These are phyloP conservation scores for Scatophagus argus DNA, from an alignment of 2,113 vertebrate species.

Conservation along the genomic window DNA sequence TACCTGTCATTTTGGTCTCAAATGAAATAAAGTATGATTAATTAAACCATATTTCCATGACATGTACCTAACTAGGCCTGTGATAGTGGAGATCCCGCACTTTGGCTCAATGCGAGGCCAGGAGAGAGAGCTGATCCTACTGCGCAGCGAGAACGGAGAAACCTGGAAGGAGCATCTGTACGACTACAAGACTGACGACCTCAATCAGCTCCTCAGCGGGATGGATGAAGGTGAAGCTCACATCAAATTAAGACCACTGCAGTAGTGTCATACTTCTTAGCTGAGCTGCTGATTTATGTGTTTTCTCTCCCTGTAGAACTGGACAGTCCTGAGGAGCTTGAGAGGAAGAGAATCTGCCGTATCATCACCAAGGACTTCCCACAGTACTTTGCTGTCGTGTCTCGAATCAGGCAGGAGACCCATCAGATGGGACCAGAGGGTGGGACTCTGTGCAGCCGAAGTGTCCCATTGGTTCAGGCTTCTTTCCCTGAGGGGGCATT, in stretches of 20 bases:
- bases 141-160: conserved; percentile 97
- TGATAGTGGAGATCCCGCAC: conserved; percentile 99
- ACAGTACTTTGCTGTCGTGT: conserved; percentile 98
- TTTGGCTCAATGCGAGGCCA: conserved; percentile 97
- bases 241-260: no score
- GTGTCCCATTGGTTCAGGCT: conserved; percentile 91
- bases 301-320: conserved; percentile 84
- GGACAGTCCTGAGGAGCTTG: conserved; percentile 91
- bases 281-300: neutral
- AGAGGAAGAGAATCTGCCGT: conserved; percentile 96
- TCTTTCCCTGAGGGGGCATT: conserved; percentile 97
- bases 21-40: neutral
- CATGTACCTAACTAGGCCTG: conserved; percentile 88
- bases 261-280: no score
- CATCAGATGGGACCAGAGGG: conserved; percentile 98
- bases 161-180: conserved; percentile 97
- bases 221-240: conserved; percentile 95
- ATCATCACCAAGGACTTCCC: conserved; percentile 98
- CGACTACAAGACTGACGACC: conserved; percentile 91
- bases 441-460: conserved; percentile 92
- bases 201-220: conserved; percentile 93
- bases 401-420: conserved; percentile 96
- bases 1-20: neutral
- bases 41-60: conserved; percentile 39
- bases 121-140: conserved; percentile 95